Evolutionary conservation across 2,113 vertebrate species (phyloP), one percentile per base, ranked within the genome.

Genomic region (Hemichromis elongatus): DNA sequence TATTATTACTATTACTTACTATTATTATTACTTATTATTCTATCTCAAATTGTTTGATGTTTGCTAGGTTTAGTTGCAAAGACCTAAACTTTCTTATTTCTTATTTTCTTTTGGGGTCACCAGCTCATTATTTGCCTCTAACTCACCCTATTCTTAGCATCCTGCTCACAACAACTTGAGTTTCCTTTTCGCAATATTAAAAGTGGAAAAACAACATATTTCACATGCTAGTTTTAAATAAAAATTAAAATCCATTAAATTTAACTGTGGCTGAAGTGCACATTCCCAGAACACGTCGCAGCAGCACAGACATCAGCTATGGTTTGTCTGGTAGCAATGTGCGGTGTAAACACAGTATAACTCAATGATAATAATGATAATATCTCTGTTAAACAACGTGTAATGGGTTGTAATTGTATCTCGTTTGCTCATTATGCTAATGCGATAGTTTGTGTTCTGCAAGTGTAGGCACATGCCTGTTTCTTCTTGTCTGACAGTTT

Each of bases 371-470:
- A 73, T 50, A 11, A 28, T 73, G 66, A 73, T 73, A 12, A 73
- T 50, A 19, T 50, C 68, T 73, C 24, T 50, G 24, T 73, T 73
- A 47, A 73, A 73, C 68, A 28, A 19, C 9, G 26, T 50, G 42
- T 28, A 47, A 73, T 47, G 26, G 24, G 40, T 24, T 73, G 42
- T 47, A 73, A 73, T 50, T 73, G 68, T 47, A 0, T 73, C 9
- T 47, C 47, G 42, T 45, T 73, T 73, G 42, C 42, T 30, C 68
- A 73, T 73, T 73, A 73, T 47, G 42, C 14, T 73, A 73, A 73
- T 73, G 68, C 24, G 1, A 50, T 19, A 19, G 6, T 47, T 68
- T 68, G 63, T 4, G 37, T 24, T 42, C n/a, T 68, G 63, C 37
- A 42, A 68, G 53, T 24, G 53, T 55, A 24, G 10, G 7, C 61